Percentiles rank a stretch among this genome's conserved stretches.
Evolutionary conservation across 2,113 vertebrate species (phyloP).

Genomic region (Phalacrocorax pelagicus): DNA sequence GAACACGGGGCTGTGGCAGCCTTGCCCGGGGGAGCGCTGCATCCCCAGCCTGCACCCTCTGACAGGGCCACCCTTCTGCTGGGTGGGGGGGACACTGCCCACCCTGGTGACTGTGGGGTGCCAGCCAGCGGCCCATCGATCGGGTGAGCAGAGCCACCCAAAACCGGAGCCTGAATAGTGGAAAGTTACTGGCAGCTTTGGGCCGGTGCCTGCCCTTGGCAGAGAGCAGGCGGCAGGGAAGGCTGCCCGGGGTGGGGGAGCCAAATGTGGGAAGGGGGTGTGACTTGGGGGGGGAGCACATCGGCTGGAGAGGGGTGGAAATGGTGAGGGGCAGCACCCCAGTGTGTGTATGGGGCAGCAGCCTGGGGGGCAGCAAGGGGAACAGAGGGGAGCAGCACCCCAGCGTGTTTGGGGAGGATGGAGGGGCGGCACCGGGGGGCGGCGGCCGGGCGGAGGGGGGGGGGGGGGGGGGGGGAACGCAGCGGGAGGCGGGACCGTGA

Average conservation of each 20-base stretch:
- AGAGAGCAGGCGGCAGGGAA: not conserved
- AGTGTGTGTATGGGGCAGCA: not conserved
- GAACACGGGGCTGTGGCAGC: not conserved
- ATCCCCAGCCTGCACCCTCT: fast-evolving
- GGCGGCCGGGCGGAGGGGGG: no score
- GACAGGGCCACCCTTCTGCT: not conserved
- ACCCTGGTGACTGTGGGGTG: not conserved
- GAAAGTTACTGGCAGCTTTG: not conserved
- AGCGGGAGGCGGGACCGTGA: no score
- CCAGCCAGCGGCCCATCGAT: not conserved
- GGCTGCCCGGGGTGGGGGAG: not conserved
- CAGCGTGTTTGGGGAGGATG: no score
- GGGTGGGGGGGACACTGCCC: not conserved
- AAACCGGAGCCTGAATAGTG: not conserved
- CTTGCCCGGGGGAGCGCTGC: fast-evolving
- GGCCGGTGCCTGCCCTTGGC: not conserved
- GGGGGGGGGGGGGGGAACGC: no score
- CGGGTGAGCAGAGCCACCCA: fast-evolving
- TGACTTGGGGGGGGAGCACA: no score
- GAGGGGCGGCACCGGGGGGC: no score
- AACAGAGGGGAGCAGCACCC: not conserved
- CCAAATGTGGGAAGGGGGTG: not conserved
- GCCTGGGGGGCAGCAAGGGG: no score
- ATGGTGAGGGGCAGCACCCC: not conserved
- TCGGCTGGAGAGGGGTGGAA: not conserved